Percentiles rank a stretch among this genome's conserved stretches.
phyloP scores from a whole-genome alignment of 2,113 vertebrate species.

The Gnathonemus longibarbis region DNA sequence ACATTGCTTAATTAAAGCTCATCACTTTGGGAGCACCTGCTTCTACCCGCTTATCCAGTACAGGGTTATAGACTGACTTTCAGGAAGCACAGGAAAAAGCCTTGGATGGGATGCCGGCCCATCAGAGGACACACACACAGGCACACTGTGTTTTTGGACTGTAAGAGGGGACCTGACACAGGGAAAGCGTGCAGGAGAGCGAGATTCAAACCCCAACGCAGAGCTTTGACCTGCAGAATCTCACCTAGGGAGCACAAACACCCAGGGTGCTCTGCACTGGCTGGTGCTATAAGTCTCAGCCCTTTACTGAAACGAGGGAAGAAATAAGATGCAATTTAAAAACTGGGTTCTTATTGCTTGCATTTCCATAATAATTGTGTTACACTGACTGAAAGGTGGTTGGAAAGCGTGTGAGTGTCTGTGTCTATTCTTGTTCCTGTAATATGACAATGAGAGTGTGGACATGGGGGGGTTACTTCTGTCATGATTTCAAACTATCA shows the following conservation, averaged over 20 bases:
- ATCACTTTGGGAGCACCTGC: neutral
- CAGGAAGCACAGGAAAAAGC: neutral
- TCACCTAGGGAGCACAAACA: neutral
- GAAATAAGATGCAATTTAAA: neutral
- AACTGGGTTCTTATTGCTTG: neutral
- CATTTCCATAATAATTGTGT: neutral
- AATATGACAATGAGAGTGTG: neutral
- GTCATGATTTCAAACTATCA: neutral
- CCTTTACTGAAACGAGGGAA: neutral
- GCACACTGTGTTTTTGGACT: neutral
- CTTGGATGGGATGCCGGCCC: neutral
- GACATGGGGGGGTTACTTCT: neutral
- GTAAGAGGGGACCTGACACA: neutral
- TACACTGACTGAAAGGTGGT: neutral
- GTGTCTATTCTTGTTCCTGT: neutral
- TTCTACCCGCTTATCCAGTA: neutral
- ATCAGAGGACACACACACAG: neutral
- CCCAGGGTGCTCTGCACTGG: neutral
- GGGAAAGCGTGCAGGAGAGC: neutral
- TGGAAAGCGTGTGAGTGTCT: neutral
- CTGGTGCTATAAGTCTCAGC: neutral
- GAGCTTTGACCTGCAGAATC: neutral
- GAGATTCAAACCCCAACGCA: neutral
- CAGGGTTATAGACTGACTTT: neutral
- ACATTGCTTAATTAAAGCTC: slow-evolving; percentile 19